Conservation (phyloP, 2,113 vertebrate species). For the Xiphorhynchus elegans region DNA sequence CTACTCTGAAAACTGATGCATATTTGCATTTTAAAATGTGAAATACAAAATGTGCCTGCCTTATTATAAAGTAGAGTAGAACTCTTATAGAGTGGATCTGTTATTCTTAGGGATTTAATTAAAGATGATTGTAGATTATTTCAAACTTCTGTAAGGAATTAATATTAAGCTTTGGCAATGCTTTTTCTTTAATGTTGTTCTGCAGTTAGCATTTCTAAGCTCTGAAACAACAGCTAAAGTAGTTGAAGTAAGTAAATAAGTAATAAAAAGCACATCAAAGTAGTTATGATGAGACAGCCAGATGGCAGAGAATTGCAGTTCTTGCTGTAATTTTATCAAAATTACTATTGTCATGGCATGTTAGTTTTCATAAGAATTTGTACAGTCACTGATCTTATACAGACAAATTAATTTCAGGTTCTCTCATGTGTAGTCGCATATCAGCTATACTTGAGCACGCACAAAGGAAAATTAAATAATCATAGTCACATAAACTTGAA, state of each 20-base stretch:
- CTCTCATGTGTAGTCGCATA: slow-evolving; percentile 83
- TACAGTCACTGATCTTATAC: slow-evolving; percentile 84
- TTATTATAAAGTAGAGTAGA: background rate
- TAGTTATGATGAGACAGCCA: slow-evolving; percentile 81
- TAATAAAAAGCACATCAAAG: slow-evolving; percentile 81
- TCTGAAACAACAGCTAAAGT: slow-evolving; percentile 69
- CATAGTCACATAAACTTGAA: slow-evolving; percentile 83
- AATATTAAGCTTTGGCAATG: slow-evolving; percentile 10
- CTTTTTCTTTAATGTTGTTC: slow-evolving; percentile 46
- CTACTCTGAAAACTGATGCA: background rate
- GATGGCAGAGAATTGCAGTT: slow-evolving; percentile 81
- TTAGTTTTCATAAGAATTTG: slow-evolving; percentile 85
- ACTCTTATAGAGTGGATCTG: background rate
- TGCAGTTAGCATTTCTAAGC: slow-evolving; percentile 40
- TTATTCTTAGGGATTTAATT: slow-evolving; percentile 38
- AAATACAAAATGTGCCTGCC: background rate
- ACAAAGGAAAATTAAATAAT: slow-evolving; percentile 88
- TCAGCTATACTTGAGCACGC: slow-evolving; percentile 82
- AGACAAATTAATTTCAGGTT: slow-evolving; percentile 89
- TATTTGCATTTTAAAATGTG: slow-evolving; percentile 29
- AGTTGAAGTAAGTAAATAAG: slow-evolving; percentile 80
- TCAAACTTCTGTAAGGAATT: background rate
- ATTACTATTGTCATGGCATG: slow-evolving; percentile 87
- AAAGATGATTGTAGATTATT: background rate
- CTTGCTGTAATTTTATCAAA: slow-evolving; percentile 85